These are phyloP conservation scores for Athetis lepigone DNA, from an alignment of 2,888 invertebrate genomes.

Conservation along the genomic window DNA sequence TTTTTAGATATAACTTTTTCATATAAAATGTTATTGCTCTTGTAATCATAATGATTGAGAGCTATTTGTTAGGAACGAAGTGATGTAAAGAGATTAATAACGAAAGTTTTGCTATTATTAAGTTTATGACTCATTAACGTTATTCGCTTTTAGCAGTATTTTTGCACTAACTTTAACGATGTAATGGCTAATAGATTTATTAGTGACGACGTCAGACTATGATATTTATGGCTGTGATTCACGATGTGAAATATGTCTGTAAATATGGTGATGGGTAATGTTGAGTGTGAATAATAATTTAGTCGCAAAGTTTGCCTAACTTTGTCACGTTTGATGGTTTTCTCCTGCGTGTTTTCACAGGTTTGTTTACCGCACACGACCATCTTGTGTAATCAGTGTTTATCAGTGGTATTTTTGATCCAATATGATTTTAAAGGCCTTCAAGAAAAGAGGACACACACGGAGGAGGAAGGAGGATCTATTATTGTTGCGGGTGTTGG, in stretches of 20 bases:
- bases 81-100: conserved; percentile 57
- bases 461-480: no score
- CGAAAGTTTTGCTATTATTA: conserved; percentile 61
- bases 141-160: conserved; percentile 57
- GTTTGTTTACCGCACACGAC: no score
- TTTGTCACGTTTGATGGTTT: conserved; percentile 7
- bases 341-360: no score
- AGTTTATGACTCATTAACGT: conserved; percentile 56
- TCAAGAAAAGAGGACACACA: no score
- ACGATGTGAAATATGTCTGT: conserved; percentile 56
- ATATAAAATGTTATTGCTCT: conserved; percentile 60
- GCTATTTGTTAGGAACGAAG: conserved; percentile 44
- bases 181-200: conserved; percentile 61
- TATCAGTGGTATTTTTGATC: no score
- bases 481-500: no score
- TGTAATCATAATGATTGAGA: conserved; percentile 58
- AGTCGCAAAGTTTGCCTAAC: conserved; percentile 23
- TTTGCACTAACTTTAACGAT: conserved; percentile 49
- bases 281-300: conserved; percentile 49
- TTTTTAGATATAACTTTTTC: conserved; percentile 58
- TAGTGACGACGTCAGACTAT: conserved; percentile 39
- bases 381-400: no score
- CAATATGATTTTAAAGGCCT: no score
- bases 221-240: conserved; percentile 52
- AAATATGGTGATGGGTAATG: conserved; percentile 33